Evolutionary conservation across 2,888 invertebrate genomes (phyloP).

Genomic region (Sesamia inferens): DNA sequence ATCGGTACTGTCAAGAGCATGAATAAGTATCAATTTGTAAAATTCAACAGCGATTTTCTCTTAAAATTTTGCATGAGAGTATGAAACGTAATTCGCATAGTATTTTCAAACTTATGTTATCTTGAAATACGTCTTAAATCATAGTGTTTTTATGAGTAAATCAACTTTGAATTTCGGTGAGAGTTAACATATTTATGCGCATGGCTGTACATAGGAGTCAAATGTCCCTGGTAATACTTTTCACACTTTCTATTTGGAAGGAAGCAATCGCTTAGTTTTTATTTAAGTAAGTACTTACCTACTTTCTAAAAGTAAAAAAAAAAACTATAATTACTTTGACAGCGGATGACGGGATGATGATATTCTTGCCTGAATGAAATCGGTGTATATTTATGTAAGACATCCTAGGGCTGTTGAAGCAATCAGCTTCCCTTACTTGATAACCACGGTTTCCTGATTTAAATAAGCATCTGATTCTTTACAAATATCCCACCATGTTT

Average conservation of each 20-base stretch:
- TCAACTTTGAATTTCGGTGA: not conserved
- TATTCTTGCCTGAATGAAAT: constrained; percentile 33
- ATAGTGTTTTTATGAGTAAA: not conserved
- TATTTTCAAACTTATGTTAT: not conserved
- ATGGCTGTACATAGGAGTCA: constrained; percentile 30
- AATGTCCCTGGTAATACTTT: constrained; percentile 59
- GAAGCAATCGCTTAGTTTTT: constrained; percentile 71
- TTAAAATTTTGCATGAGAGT: not conserved
- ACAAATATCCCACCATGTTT: constrained; percentile 5
- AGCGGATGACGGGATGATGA: constrained; percentile 51
- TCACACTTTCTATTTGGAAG: constrained; percentile 73
- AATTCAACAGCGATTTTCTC: not conserved
- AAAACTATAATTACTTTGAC: constrained; percentile 40
- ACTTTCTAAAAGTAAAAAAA: constrained; percentile 67
- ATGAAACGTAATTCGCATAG: not conserved
- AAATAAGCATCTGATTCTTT: constrained; percentile 47
- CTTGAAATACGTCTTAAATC: not conserved
- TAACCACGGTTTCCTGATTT: constrained; percentile 45
- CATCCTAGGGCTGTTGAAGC: constrained; percentile 57
- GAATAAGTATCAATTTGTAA: not conserved
- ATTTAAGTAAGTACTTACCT: constrained; percentile 35
- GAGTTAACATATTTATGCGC: not conserved
- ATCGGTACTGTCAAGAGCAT: constrained; percentile 3
- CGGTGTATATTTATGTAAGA: constrained; percentile 36
- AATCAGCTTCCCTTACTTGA: constrained; percentile 44